Percentiles rank a stretch among this genome's conserved stretches.
Evolutionary conservation across 2,888 invertebrate genomes (phyloP).

Genomic region (Synanthedon tipuliformis): DNA sequence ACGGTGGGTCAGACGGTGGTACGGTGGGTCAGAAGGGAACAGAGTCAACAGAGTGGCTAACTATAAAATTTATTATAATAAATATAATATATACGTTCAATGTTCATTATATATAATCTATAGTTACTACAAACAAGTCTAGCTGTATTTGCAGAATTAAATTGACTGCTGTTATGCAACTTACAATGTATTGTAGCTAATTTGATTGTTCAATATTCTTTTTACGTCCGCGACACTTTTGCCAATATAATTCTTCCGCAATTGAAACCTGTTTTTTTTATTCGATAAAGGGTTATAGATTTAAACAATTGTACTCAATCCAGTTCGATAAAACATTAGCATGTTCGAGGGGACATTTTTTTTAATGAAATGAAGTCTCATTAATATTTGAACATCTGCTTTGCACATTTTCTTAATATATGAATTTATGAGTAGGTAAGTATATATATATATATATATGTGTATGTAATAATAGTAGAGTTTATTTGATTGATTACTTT

Average conservation of each 20-base stretch:
- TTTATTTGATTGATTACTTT: background rate
- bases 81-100: no score
- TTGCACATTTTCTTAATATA: conserved; percentile 15
- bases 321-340: background rate
- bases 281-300: background rate
- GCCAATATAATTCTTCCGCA: background rate
- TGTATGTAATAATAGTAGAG: background rate
- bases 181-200: no score
- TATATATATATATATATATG: background rate
- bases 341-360: conserved; percentile 1
- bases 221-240: background rate
- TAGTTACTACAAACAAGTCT: no score
- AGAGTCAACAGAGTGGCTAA: no score
- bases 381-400: conserved; percentile 25
- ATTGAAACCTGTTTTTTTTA: background rate
- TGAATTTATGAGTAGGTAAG: background rate
- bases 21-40: no score
- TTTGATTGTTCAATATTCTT: no score
- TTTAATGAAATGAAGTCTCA: conserved; percentile 18
- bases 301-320: background rate
- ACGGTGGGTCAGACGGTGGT: no score
- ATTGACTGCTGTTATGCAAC: no score
- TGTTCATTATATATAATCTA: no score
- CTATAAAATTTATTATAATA: no score
- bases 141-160: no score